Percentiles rank a stretch among this genome's conserved stretches.
Evolutionary conservation across 2,888 invertebrate genomes (phyloP).

Genomic region (Cerceris ruficornis): DNA sequence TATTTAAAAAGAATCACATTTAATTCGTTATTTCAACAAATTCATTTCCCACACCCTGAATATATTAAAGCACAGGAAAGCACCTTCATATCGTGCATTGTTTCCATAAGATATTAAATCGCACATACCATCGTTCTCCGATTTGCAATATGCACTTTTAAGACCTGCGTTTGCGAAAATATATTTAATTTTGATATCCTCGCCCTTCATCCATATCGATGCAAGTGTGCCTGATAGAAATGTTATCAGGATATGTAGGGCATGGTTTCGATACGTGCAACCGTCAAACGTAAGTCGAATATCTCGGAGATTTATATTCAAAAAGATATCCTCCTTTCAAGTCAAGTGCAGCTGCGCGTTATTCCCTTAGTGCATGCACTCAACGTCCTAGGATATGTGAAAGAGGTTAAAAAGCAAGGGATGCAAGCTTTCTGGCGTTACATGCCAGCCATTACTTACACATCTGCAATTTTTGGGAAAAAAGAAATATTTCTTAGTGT

Average conservation of each 20-base stretch:
- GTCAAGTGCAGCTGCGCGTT: constrained; percentile 62
- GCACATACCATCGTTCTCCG: neutral
- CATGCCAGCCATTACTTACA: neutral
- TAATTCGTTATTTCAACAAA: neutral
- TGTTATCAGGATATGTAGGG: constrained; percentile 46
- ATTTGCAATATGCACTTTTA: neutral
- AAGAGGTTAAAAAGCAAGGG: constrained; percentile 43
- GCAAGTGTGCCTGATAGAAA: constrained; percentile 52
- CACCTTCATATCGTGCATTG: too few relatives aligned
- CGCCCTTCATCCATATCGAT: constrained; percentile 11
- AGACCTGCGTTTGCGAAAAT: neutral
- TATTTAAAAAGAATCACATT: too few relatives aligned
- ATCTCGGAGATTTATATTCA: constrained; percentile 58
- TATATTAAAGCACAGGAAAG: too few relatives aligned
- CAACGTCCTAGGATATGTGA: constrained; percentile 29
- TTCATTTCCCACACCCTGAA: neutral
- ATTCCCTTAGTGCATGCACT: constrained; percentile 47
- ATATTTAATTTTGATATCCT: constrained; percentile 26
- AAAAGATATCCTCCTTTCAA: constrained; percentile 53
- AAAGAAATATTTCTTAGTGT: neutral
- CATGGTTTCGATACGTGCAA: constrained; percentile 52
- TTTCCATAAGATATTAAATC: too few relatives aligned
- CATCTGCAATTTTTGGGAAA: neutral
- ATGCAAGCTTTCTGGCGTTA: constrained; percentile 8
- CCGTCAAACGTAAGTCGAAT: constrained; percentile 55